Conservation (phyloP, 2,797 vertebrate genomes). For the Alectoris magna region DNA sequence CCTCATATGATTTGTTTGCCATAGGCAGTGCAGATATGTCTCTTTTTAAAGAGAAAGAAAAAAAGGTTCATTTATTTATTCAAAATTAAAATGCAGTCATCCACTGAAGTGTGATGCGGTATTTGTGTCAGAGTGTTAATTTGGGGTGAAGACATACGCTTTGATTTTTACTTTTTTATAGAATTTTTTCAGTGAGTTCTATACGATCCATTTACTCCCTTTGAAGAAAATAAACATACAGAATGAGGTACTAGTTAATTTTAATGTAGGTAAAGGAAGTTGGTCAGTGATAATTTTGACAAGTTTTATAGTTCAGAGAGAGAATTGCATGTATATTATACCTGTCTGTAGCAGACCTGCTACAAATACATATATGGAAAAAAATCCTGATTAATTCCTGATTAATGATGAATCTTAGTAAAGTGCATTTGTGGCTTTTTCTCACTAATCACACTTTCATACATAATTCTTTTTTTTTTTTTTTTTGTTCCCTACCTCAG, state of each 20-base stretch:
- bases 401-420: background rate
- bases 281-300: background rate
- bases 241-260: background rate
- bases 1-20: background rate
- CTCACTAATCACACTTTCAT: background rate
- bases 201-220: background rate
- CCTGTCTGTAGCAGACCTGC: background rate
- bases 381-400: background rate
- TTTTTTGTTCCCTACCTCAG: background rate
- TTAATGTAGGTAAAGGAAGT: background rate
- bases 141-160: background rate
- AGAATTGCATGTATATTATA: background rate
- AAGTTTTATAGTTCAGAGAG: background rate
- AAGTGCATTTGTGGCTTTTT: background rate
- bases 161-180: background rate
- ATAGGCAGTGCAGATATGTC: background rate
- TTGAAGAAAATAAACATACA: background rate
- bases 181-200: background rate
- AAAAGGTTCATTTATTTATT: background rate
- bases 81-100: background rate
- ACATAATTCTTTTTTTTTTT: background rate
- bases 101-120: background rate
- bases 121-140: background rate
- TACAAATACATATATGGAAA: background rate
- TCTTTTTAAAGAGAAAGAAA: background rate